Percentiles rank a stretch among this genome's conserved stretches.
Conservation (phyloP, 2,888 invertebrate species). For the Helleia helle region DNA sequence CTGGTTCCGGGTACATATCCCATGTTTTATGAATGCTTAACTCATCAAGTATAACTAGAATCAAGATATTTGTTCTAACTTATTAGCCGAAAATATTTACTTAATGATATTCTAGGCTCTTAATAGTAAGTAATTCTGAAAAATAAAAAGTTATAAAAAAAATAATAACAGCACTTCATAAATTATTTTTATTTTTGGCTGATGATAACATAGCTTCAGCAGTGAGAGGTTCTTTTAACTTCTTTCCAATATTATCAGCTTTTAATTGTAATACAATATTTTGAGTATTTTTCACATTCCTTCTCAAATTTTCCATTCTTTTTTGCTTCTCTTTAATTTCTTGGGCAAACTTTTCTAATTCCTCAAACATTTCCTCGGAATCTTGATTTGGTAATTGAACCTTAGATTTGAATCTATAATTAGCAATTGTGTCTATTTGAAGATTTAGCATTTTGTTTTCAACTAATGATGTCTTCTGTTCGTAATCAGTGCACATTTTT, state of each 20-base stretch:
- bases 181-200: slow-evolving; percentile 32
- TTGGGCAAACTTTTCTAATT: slow-evolving; percentile 36
- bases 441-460: slow-evolving; percentile 51
- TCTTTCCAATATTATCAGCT: slow-evolving; percentile 34
- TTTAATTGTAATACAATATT: slow-evolving; percentile 42
- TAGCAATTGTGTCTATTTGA: slow-evolving; percentile 41
- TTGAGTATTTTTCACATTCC: slow-evolving; percentile 37
- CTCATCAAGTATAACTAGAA: too few species aligned
- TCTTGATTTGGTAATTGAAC: slow-evolving; percentile 27
- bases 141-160: too few species aligned
- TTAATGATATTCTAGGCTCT: too few species aligned
- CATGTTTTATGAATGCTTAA: too few species aligned
- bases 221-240: slow-evolving; percentile 37
- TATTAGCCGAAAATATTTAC: too few species aligned
- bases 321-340: slow-evolving; percentile 34
- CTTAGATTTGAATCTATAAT: slow-evolving; percentile 42
- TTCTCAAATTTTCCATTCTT: slow-evolving; percentile 31
- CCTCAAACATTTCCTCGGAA: slow-evolving; percentile 30
- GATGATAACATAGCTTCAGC: slow-evolving; percentile 36
- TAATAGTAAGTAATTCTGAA: too few species aligned
- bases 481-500: slow-evolving; percentile 48
- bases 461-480: slow-evolving; percentile 40
- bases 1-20: too few species aligned
- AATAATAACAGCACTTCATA: slow-evolving; percentile 9
- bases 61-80: too few species aligned